Evolutionary conservation across 1,140 invertebrate genomes (phyloP).

Genomic region (Asbolus verrucosus): DNA sequence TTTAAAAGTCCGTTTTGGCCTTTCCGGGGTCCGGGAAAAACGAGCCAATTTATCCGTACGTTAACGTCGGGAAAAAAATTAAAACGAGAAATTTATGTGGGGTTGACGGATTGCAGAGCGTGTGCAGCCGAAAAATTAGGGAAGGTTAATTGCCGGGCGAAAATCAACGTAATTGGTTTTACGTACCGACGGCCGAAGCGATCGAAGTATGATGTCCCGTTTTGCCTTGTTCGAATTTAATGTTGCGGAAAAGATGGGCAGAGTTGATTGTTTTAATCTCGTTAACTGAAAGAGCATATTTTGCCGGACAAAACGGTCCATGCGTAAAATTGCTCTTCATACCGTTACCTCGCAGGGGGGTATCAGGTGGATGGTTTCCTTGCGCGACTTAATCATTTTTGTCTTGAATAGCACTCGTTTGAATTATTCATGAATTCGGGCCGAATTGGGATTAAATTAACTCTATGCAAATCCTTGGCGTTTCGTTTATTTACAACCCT

Average conservation of each 20-base stretch:
- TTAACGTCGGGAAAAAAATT: no score
- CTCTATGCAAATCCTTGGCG: constrained; percentile 46
- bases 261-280: constrained; percentile 38
- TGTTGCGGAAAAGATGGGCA: constrained; percentile 29
- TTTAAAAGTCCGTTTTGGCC: no score
- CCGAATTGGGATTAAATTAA: constrained; percentile 51
- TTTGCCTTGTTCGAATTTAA: constrained; percentile 38
- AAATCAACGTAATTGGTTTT: constrained; percentile 23
- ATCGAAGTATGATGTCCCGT: constrained; percentile 16
- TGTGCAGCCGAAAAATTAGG: constrained; percentile 5
- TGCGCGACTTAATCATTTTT: constrained; percentile 43
- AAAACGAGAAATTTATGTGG: not conserved
- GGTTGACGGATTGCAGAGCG: constrained; percentile 1
- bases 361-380: constrained; percentile 39
- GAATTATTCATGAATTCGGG: constrained; percentile 52
- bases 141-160: constrained; percentile 1
- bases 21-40: no score
- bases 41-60: no score
- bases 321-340: constrained; percentile 39
- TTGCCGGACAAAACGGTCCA: constrained; percentile 33
- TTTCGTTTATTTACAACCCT: constrained; percentile 48
- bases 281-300: constrained; percentile 34
- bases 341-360: constrained; percentile 14
- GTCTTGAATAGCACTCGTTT: constrained; percentile 40
- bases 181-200: constrained; percentile 1